These are phyloP conservation scores for Hypsibius dujardini DNA, from an alignment of 1,140 invertebrate genomes.

Conservation along the genomic window DNA sequence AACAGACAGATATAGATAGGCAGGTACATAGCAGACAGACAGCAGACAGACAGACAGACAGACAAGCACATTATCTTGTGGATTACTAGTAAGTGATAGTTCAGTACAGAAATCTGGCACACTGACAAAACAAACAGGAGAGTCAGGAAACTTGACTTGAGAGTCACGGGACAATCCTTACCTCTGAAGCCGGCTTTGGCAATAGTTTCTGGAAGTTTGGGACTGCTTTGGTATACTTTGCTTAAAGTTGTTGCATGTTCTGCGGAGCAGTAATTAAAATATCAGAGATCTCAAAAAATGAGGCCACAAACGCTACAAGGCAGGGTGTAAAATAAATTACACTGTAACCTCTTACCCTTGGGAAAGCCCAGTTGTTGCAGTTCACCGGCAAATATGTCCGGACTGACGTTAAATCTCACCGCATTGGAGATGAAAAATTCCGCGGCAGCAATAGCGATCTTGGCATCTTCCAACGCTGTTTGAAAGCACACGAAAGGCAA, in stretches of 20 bases:
- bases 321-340: not conserved
- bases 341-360: constrained; percentile 31
- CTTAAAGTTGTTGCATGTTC: constrained; percentile 47
- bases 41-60: too few species aligned
- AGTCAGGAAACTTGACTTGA: too few species aligned
- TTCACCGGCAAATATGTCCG: constrained; percentile 46
- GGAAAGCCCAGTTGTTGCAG: constrained; percentile 58
- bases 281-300: not conserved
- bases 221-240: constrained; percentile 34
- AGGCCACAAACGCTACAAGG: not conserved
- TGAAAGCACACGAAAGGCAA: too few species aligned
- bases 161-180: not conserved
- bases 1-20: too few species aligned
- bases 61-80: too few species aligned
- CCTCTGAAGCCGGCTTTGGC: not conserved
- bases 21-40: too few species aligned
- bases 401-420: constrained; percentile 44
- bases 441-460: constrained; percentile 51
- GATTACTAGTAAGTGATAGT: too few species aligned
- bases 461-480: constrained; percentile 42
- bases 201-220: not conserved
- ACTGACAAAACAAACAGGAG: too few species aligned
- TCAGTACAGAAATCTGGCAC: too few species aligned
- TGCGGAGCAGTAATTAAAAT: constrained; percentile 21
- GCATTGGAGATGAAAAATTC: constrained; percentile 50